Evolutionary conservation across 2,797 vertebrate genomes (phyloP), one percentile per base, ranked within the genome.

Genomic region (Basileuterus tristriatus): DNA sequence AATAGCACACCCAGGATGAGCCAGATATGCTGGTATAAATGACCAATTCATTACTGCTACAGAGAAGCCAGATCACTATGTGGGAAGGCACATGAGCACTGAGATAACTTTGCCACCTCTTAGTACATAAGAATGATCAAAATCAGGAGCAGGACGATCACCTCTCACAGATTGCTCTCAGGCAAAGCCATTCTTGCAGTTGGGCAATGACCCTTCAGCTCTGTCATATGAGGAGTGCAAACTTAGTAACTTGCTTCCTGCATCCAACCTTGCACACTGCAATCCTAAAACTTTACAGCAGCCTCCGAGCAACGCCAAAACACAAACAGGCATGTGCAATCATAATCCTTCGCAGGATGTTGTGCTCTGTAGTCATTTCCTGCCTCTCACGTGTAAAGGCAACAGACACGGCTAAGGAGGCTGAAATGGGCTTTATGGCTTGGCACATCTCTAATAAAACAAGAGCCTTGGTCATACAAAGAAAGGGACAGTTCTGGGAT

Each of bases 401-500:
- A 90, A 65, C 86, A 94, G 94, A 91, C 82, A 64, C 44, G 90
- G 91, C 70, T 83, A 47, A 75, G 83, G 83, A 78, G 68, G 14
- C 59, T 78, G 89, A 72, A 78, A 67, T 44, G 14, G 23, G 62
- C 80, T 96, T 89, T 89, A 88, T 90, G 93, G 71, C 69, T 91
- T 91, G 90, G 93, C 65, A 68, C 67, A 89, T 93, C 83, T 44
- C 92, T 96, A 93, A 96, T 81, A 79, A 91, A 88, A 90, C 67
- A 71, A 76, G 36, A n/a, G 7, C 65, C 94, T 96, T 95, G 82
- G 80, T 19, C 16, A 56, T 68, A 24, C 36, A 60, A 94, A 95
- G 94, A 90, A 94, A 96, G 58, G 94, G 94, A 93, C 77, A 65
- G 74, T 81, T 89, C 90, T 90, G 89, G 84, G 89, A 96, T 96